phyloP scores from a whole-genome alignment of 92 coral and sea anemone genomes.

The Isaurus tuberculatus region DNA sequence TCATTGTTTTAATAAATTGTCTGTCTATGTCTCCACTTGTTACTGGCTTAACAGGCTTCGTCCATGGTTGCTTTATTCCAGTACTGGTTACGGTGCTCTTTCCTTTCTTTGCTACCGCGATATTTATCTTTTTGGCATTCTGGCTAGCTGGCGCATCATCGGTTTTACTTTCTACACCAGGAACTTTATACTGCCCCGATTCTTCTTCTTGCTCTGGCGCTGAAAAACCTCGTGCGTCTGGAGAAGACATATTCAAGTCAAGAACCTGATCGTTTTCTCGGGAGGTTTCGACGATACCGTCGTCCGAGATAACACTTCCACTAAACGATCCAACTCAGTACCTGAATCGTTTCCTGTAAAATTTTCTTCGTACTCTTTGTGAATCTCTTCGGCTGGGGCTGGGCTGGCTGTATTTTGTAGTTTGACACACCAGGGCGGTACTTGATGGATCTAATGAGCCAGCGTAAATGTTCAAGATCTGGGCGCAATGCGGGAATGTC shows the following conservation, averaged over 20 bases:
- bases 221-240: no score
- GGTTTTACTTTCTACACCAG: neutral
- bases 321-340: constrained; percentile 4
- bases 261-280: no score
- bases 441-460: constrained; percentile 4
- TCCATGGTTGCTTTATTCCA: neutral
- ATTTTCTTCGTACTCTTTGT: neutral
- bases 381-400: neutral
- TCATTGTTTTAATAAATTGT: neutral
- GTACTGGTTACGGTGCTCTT: neutral
- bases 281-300: neutral
- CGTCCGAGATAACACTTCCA: neutral
- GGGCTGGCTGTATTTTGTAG: neutral
- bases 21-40: neutral
- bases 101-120: neutral
- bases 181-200: neutral
- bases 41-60: constrained; percentile 1
- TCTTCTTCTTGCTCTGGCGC: no score
- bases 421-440: neutral
- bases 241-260: no score
- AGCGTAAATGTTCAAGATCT: constrained; percentile 11
- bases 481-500: constrained; percentile 2
- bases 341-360: neutral
- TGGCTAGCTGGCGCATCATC: neutral
- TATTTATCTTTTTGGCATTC: neutral